Percentiles rank a stretch among this genome's conserved stretches.
These are phyloP conservation scores for Luehdorfia chinensis DNA, from an alignment of 1,140 invertebrate species.

Conservation along the genomic window DNA sequence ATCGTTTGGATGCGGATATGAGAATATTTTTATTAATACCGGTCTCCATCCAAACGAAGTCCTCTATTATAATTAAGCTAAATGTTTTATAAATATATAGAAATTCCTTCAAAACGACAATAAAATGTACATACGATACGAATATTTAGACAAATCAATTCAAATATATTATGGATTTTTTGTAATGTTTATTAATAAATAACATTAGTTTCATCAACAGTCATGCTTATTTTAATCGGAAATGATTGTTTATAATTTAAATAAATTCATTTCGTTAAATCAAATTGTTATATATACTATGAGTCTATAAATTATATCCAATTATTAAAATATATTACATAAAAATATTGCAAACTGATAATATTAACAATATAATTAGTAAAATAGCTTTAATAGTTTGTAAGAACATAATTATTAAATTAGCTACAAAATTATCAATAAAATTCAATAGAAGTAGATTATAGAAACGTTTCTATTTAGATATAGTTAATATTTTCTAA, in stretches of 20 bases:
- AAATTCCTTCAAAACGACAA: slow-evolving; percentile 2
- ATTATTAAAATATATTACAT: neutral
- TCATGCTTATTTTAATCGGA: too few relatives aligned
- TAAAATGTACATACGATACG: slow-evolving; percentile 8
- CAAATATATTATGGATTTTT: too few relatives aligned
- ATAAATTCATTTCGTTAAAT: too few relatives aligned
- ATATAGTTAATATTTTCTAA: neutral
- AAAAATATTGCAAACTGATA: slow-evolving; percentile 1
- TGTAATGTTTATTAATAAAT: too few relatives aligned
- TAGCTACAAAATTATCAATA: slow-evolving; percentile 15
- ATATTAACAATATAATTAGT: slow-evolving; percentile 41
- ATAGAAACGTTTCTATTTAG: slow-evolving; percentile 5
- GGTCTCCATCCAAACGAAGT: slow-evolving; percentile 17
- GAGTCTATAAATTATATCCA: slow-evolving; percentile 3
- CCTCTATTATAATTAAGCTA: slow-evolving; percentile 11
- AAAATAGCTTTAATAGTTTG: slow-evolving; percentile 72
- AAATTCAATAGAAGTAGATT: slow-evolving; percentile 2
- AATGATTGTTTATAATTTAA: too few relatives aligned
- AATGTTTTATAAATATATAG: neutral
- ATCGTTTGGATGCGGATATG: slow-evolving; percentile 13
- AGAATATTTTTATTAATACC: slow-evolving; percentile 9
- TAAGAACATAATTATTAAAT: slow-evolving; percentile 30
- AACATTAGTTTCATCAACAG: too few relatives aligned
- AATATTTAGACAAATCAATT: slow-evolving; percentile 7
- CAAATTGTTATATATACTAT: too few relatives aligned